These are phyloP conservation scores for Alfaro cultratus DNA, from an alignment of 2,797 vertebrate genomes.

Conservation along the genomic window DNA sequence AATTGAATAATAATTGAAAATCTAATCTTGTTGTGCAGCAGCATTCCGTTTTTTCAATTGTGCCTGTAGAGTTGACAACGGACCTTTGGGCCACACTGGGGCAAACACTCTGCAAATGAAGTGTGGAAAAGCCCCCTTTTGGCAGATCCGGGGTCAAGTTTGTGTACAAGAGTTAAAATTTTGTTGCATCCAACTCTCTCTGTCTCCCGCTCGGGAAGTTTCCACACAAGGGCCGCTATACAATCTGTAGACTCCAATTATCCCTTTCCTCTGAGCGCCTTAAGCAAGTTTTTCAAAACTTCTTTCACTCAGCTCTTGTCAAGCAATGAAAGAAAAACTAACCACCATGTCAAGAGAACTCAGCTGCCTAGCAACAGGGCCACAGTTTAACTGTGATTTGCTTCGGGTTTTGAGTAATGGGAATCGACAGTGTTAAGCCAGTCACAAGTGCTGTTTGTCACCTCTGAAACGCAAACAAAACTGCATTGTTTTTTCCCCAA, in stretches of 20 bases:
- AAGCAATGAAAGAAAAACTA: slow-evolving; percentile 99
- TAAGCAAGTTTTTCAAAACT: slow-evolving; percentile 99
- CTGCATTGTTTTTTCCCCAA: slow-evolving; percentile 91
- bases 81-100: slow-evolving; percentile 66
- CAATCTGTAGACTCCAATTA: slow-evolving; percentile 97
- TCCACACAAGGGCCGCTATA: slow-evolving; percentile 92
- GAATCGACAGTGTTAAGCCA: slow-evolving; percentile 98
- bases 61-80: slow-evolving; percentile 80
- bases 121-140: slow-evolving; percentile 81
- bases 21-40: slow-evolving; percentile 75
- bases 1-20: too few species aligned
- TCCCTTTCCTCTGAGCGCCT: slow-evolving; percentile 96
- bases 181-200: slow-evolving; percentile 85
- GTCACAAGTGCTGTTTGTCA: slow-evolving; percentile 99
- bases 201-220: slow-evolving; percentile 91
- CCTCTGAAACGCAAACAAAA: slow-evolving; percentile 99
- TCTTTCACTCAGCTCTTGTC: slow-evolving; percentile 99
- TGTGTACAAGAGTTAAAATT: slow-evolving; percentile 99
- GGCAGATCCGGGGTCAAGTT: slow-evolving; percentile 96
- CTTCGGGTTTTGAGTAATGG: slow-evolving; percentile 98
- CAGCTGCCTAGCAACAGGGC: slow-evolving; percentile 98
- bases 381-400: slow-evolving; percentile 99
- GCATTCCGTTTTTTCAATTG: slow-evolving; percentile 81
- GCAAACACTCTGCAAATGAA: slow-evolving; percentile 87
- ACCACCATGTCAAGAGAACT: slow-evolving; percentile 99